Percentiles rank a stretch among this genome's conserved stretches.
phyloP scores from a whole-genome alignment of 1,140 invertebrate genomes.

The Hylaeus volcanicus region DNA sequence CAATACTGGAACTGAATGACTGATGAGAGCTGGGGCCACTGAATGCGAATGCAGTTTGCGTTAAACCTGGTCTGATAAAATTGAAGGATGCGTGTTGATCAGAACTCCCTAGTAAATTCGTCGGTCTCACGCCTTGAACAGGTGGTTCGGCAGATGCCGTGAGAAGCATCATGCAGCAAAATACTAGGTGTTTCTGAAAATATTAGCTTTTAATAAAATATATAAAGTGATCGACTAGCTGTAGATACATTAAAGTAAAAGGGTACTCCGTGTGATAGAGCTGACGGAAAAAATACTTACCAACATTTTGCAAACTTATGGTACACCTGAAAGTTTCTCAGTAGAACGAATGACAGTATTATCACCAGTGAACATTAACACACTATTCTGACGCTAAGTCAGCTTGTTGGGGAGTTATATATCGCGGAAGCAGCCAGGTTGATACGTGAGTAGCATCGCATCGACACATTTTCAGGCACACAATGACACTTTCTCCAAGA shows the following conservation, averaged over 20 bases:
- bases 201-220: constrained; percentile 28
- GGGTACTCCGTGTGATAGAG: background rate
- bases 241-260: background rate
- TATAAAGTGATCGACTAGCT: background rate
- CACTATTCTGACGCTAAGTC: constrained; percentile 47
- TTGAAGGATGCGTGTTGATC: constrained; percentile 76
- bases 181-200: constrained; percentile 55
- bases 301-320: constrained; percentile 47
- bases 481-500: constrained; percentile 55
- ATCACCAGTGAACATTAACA: constrained; percentile 59
- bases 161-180: constrained; percentile 34
- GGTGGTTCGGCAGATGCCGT: constrained; percentile 50
- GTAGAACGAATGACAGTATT: constrained; percentile 34
- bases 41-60: constrained; percentile 73
- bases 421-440: constrained; percentile 65
- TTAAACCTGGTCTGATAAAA: constrained; percentile 73
- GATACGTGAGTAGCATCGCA: constrained; percentile 68
- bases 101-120: constrained; percentile 68
- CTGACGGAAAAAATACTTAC: constrained; percentile 47
- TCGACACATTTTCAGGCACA: constrained; percentile 45
- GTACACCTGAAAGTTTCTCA: background rate
- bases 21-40: constrained; percentile 75
- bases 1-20: constrained; percentile 72
- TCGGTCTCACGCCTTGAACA: constrained; percentile 62
- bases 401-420: constrained; percentile 67